Percentiles rank a stretch among this genome's conserved stretches.
These are phyloP conservation scores for Matsumurasca onukii DNA, from an alignment of 1,140 invertebrate genomes.

Conservation along the genomic window DNA sequence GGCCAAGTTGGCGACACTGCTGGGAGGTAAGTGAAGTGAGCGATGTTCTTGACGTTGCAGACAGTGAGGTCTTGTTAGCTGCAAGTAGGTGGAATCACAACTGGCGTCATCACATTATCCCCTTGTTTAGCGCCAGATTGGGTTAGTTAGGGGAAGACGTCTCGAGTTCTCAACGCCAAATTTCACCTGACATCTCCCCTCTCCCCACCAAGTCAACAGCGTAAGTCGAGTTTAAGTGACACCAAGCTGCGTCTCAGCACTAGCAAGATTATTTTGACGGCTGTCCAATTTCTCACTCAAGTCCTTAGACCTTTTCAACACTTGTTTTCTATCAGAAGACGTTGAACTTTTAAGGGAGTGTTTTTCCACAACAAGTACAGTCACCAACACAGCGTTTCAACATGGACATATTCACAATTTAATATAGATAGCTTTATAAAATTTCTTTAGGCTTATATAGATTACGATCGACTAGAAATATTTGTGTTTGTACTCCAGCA, in stretches of 20 bases:
- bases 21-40: not conserved
- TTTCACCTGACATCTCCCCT: not conserved
- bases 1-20: not conserved
- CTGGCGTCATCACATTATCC: constrained; percentile 2
- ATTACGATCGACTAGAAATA: too few species aligned
- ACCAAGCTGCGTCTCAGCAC: not conserved
- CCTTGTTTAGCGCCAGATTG: not conserved
- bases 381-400: too few species aligned
- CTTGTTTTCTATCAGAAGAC: too few species aligned
- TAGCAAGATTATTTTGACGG: constrained; percentile 1
- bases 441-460: too few species aligned
- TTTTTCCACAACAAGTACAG: too few species aligned
- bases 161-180: not conserved
- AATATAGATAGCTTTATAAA: too few species aligned
- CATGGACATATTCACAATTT: too few species aligned
- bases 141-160: constrained; percentile 6
- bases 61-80: constrained; percentile 5
- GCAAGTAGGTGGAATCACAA: constrained; percentile 9
- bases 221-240: too few species aligned
- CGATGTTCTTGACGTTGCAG: not conserved
- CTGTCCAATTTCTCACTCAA: constrained; percentile 11
- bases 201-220: too few species aligned
- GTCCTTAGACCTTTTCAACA: too few species aligned
- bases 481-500: too few species aligned
- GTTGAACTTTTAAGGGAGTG: too few species aligned